These are phyloP conservation scores for Prionchulus punctatus DNA, from an alignment of 2,888 invertebrate species.

Conservation along the genomic window DNA sequence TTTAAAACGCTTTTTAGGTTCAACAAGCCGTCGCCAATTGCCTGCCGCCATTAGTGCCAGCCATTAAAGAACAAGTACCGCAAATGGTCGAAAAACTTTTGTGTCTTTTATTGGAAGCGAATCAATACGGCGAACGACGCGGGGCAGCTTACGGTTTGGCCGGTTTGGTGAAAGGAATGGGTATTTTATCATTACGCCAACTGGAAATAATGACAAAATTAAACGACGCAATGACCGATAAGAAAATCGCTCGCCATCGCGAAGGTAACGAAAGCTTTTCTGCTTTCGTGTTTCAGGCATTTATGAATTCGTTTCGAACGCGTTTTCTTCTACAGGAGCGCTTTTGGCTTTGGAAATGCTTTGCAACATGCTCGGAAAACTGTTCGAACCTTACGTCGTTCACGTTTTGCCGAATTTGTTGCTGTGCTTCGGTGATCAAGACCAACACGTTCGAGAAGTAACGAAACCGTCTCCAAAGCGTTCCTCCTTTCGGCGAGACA, in stretches of 20 bases:
- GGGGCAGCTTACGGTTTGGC: slow-evolving; percentile 96
- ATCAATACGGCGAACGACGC: slow-evolving; percentile 75
- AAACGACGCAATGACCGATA: slow-evolving; percentile 83
- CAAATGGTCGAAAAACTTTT: slow-evolving; percentile 69
- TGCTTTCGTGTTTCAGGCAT: background rate
- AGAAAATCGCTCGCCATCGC: slow-evolving; percentile 79
- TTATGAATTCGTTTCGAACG: background rate
- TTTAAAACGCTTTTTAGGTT: slow-evolving; percentile 51
- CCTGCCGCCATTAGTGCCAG: slow-evolving; percentile 75
- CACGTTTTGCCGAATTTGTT: slow-evolving; percentile 85
- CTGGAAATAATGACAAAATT: slow-evolving; percentile 84
- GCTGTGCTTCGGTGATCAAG: slow-evolving; percentile 84
- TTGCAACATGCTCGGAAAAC: slow-evolving; percentile 76
- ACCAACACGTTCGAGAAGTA: slow-evolving; percentile 68
- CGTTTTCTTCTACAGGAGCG: slow-evolving; percentile 46
- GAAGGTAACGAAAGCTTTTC: slow-evolving; percentile 49
- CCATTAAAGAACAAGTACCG: slow-evolving; percentile 75
- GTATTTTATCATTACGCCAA: slow-evolving; percentile 82
- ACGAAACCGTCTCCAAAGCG: too few relatives aligned
- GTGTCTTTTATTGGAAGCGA: slow-evolving; percentile 67
- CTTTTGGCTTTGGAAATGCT: slow-evolving; percentile 94
- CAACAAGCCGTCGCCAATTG: slow-evolving; percentile 96
- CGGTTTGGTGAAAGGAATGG: slow-evolving; percentile 83
- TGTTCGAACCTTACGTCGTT: slow-evolving; percentile 97
- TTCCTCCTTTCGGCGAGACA: background rate